These are phyloP conservation scores for Drosophila nannoptera DNA, from an alignment of 1,140 invertebrate species.

Conservation along the genomic window DNA sequence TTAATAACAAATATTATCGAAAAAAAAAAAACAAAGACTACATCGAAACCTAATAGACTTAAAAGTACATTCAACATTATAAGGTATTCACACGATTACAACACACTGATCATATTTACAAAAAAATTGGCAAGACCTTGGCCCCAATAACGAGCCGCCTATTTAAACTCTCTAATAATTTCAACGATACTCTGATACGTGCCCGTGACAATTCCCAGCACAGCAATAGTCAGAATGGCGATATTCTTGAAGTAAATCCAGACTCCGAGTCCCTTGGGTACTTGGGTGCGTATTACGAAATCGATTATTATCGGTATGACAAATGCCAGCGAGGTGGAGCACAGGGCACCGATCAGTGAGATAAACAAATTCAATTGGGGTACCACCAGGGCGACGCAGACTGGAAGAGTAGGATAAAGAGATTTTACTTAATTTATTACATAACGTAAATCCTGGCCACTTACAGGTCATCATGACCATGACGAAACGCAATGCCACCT, in stretches of 20 bases:
- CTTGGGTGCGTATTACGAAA: constrained; percentile 82
- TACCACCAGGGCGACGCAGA: constrained; percentile 88
- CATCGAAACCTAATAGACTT: constrained; percentile 39
- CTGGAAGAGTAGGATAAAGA: constrained; percentile 80
- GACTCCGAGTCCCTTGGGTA: constrained; percentile 78
- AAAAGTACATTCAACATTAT: constrained; percentile 39
- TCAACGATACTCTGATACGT: constrained; percentile 85
- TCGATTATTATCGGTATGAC: constrained; percentile 94
- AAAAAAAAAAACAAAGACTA: constrained; percentile 35
- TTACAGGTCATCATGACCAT: constrained; percentile 89
- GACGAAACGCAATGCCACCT: constrained; percentile 66
- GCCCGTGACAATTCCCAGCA: constrained; percentile 86
- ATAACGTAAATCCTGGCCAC: constrained; percentile 66
- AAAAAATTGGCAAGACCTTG: constrained; percentile 37
- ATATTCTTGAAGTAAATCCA: constrained; percentile 82
- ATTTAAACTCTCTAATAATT: constrained; percentile 81
- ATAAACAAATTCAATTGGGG: constrained; percentile 93
- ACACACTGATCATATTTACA: constrained; percentile 33
- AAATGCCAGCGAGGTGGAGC: constrained; percentile 91
- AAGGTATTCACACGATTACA: constrained; percentile 45
- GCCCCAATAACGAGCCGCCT: constrained; percentile 2
- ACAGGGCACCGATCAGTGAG: constrained; percentile 92
- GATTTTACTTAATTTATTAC: background rate
- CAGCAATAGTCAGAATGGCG: constrained; percentile 84
- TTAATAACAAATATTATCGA: constrained; percentile 48